A percentile compares a stretch with the other conserved stretches of the same genome.
Evolutionary conservation across 2,888 invertebrate genomes (phyloP).

Genomic region (Tromatobia lineatoria): DNA sequence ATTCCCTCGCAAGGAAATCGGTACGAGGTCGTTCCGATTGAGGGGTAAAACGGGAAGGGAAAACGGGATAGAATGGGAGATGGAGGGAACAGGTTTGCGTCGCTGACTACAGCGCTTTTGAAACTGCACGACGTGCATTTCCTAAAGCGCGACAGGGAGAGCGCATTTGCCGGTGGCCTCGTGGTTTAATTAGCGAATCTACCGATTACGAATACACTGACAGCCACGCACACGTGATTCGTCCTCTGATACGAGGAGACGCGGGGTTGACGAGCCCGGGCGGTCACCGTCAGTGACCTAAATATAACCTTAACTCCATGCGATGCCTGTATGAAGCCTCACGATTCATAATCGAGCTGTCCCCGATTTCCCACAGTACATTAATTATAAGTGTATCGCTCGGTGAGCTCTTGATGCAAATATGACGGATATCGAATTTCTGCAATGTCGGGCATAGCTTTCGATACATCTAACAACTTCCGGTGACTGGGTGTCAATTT

Average conservation of each 20-base stretch:
- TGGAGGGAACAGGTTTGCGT: constrained; percentile 1
- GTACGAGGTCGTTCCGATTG: constrained; percentile 4
- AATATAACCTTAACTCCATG: not conserved
- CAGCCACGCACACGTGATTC: not conserved
- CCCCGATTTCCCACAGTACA: constrained; percentile 13
- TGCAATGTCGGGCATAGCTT: not conserved
- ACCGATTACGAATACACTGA: constrained; percentile 35
- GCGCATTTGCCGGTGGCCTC: constrained; percentile 34
- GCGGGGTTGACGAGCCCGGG: not conserved
- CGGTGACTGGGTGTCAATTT: not conserved
- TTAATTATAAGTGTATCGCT: constrained; percentile 30
- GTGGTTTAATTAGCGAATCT: constrained; percentile 62
- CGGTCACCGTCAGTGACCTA: not conserved
- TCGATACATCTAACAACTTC: not conserved
- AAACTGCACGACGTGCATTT: constrained; percentile 48
- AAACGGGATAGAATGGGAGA: not conserved
- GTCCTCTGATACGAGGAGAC: not conserved
- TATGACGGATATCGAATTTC: not conserved
- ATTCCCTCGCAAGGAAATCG: constrained; percentile 35
- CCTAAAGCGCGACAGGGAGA: constrained; percentile 26
- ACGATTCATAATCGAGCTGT: constrained; percentile 27
- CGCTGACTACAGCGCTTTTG: constrained; percentile 57
- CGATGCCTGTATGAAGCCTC: not conserved
- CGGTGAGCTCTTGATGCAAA: constrained; percentile 4
- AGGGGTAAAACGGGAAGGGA: not conserved